Conservation (phyloP, 2,797 vertebrate genomes). For the Synanceia verrucosa region DNA sequence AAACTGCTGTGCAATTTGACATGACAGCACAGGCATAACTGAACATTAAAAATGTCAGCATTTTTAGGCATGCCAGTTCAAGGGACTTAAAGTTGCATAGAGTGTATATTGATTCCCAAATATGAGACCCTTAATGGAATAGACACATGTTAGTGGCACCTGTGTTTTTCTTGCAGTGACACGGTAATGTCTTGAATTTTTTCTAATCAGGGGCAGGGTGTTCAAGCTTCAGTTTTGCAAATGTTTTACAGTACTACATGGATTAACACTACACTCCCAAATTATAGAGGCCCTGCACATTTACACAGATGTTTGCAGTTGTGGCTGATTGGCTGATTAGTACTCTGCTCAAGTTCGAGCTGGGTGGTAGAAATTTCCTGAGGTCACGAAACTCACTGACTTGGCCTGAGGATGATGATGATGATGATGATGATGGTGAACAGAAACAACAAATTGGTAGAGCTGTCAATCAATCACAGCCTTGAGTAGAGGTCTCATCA, state of each 20-base stretch:
- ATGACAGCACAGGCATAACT: background rate
- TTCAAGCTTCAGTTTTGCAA: background rate
- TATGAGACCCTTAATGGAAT: background rate
- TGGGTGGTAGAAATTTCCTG: background rate
- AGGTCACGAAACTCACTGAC: conserved; percentile 21
- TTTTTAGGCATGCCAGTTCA: background rate
- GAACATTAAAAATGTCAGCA: background rate
- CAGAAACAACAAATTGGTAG: conserved; percentile 34
- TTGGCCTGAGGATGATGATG: too few relatives aligned
- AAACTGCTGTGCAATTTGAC: background rate
- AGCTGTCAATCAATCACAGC: conserved; percentile 52
- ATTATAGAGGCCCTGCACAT: background rate
- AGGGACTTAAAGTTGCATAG: background rate
- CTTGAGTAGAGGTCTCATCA: conserved; percentile 13
- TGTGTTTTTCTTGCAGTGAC: background rate
- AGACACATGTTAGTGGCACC: background rate
- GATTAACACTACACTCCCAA: background rate
- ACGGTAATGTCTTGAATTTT: background rate
- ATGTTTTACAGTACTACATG: background rate
- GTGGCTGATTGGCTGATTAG: conserved; percentile 43
- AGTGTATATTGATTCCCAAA: background rate
- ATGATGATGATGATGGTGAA: conserved; percentile 27
- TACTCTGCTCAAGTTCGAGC: background rate
- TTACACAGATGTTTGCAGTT: conserved; percentile 56
- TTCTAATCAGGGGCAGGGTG: background rate